A percentile compares a stretch with the other conserved stretches of the same genome.
Conservation (phyloP, 2,113 vertebrate species). For the Ursus arctos region DNA sequence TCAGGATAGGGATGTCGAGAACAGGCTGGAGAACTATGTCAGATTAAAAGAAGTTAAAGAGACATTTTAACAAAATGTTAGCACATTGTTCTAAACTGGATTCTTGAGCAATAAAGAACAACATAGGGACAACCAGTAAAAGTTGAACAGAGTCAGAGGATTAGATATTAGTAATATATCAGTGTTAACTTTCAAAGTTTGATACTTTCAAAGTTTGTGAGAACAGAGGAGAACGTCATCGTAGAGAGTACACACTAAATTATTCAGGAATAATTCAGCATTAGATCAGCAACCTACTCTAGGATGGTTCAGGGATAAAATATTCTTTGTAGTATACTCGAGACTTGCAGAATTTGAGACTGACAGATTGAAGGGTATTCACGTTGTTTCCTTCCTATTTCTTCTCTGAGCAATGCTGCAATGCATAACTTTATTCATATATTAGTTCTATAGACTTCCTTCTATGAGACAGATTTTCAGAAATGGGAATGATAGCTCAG, state of each 20-base stretch:
- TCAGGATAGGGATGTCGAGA: neutral
- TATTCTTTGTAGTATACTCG: neutral
- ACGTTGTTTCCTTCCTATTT: neutral
- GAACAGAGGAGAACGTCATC: neutral
- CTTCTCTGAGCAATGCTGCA: neutral
- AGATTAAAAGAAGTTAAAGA: neutral
- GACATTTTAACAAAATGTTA: neutral
- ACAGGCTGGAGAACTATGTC: neutral
- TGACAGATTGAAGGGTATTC: neutral
- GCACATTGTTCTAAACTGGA: neutral
- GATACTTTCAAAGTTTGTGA: neutral
- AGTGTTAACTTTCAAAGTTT: neutral
- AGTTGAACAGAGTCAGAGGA: neutral
- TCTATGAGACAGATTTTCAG: neutral
- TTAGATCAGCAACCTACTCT: neutral
- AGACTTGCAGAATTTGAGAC: neutral
- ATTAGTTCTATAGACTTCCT: neutral
- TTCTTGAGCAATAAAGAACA: neutral
- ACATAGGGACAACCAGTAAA: neutral
- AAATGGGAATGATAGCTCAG: neutral
- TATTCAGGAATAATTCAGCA: neutral
- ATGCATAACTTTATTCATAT: neutral
- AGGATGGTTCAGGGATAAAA: neutral
- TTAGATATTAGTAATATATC: neutral
- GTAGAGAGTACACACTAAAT: neutral